phyloP scores from a whole-genome alignment of 2,113 vertebrate genomes.

The Anas platyrhynchos region DNA sequence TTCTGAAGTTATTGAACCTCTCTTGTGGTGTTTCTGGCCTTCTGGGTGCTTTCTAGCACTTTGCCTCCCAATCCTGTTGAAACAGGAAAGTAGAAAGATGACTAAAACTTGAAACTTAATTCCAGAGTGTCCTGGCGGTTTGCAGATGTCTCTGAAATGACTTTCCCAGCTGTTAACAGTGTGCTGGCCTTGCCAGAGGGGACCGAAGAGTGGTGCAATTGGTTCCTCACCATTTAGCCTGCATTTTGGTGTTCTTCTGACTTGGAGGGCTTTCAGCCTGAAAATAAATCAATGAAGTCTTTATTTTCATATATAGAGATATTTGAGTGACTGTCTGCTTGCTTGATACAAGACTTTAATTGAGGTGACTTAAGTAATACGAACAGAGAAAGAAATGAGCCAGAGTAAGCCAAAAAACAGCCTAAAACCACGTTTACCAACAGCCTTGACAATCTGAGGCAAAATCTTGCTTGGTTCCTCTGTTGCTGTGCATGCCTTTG shows the following conservation, averaged over 20 bases:
- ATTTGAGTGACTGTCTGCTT: background rate
- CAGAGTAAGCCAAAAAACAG: background rate
- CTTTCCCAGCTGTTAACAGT: background rate
- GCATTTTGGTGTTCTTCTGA: background rate
- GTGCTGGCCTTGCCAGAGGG: background rate
- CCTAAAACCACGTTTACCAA: background rate
- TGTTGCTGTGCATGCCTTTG: background rate
- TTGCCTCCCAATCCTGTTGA: background rate
- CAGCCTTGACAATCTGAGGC: background rate
- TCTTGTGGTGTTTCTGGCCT: background rate
- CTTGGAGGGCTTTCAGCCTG: background rate
- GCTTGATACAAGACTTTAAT: background rate
- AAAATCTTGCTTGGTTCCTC: background rate
- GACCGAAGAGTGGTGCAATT: background rate
- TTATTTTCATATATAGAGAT: no score
- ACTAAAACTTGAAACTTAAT: background rate
- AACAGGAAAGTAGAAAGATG: background rate
- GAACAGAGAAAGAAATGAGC: background rate
- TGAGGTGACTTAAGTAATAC: background rate
- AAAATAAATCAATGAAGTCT: background rate
- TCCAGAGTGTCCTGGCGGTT: background rate
- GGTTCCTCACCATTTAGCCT: background rate
- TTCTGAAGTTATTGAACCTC: background rate
- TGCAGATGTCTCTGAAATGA: conserved; percentile 3
- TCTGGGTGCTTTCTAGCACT: background rate